Evolutionary conservation across 2,888 invertebrate genomes (phyloP), one percentile per base, ranked within the genome.

Genomic region (Leptopterna dolabrata): DNA sequence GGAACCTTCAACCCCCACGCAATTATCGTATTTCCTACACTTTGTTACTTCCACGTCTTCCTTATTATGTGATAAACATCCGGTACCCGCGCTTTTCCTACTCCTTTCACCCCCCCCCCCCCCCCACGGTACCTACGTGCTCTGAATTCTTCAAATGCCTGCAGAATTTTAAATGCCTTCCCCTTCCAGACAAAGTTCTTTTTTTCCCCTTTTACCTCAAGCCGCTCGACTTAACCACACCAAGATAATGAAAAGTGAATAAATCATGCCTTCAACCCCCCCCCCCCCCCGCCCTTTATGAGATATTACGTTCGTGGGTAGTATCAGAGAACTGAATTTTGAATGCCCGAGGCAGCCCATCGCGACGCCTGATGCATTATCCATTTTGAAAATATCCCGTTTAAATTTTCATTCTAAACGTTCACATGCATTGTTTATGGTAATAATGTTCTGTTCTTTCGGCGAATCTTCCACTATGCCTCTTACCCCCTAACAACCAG

Each of bases 101-200:
- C 36, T 30, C 11, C 19, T 63, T 45, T 73, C n/a, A n/a, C 29
- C 16, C 41, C 19, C 13, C 11, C 30, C 41, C 29, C 19, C 43
- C 27, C 45, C 43, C 27, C 24, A 9, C 80, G 9, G 11, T 83
- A 24, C 76, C 73, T 73, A 73, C 85, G 85, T 85, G 85, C 73
- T 85, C 76, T 85, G 85, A 85, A 85, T 85, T 85, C 85, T 85
- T 85, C 85, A 85, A 85, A 85, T 73, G 85, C 85, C 85, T 43
- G 85, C 85, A 73, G 85, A 85, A 85, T 85, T 85, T 85, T 85
- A 85, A 85, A 85, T 47, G 85, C 11, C 73, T 13, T 29, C 85
- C 19, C 81, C 55, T 78, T 78, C 24, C 78, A 24, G 78, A 19
- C 71, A 30, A 19, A 30, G 73, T 19, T 73, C 73, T 73, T 73